Evolutionary conservation across 1,140 invertebrate species (phyloP).

Genomic region (Aphidius gifuensis): DNA sequence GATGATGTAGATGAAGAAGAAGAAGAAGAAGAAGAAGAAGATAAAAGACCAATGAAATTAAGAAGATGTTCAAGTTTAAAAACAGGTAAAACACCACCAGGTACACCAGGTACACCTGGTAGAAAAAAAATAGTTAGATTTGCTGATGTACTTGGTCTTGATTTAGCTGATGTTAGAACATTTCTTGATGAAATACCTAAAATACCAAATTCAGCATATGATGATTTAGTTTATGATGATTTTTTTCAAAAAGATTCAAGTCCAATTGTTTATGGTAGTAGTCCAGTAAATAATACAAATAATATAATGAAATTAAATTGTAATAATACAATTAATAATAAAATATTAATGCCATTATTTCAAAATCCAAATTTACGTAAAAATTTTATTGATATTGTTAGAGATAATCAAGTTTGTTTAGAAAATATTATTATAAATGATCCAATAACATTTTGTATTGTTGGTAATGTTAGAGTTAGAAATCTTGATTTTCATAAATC

Average conservation of each 20-base stretch:
- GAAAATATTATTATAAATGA: slow-evolving; percentile 80
- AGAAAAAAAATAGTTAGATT: slow-evolving; percentile 94
- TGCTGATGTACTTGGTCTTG: slow-evolving; percentile 89
- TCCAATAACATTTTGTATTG: slow-evolving; percentile 70
- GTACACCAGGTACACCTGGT: slow-evolving; percentile 81
- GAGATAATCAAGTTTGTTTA: slow-evolving; percentile 72
- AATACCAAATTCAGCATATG: slow-evolving; percentile 81
- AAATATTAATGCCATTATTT: slow-evolving; percentile 72
- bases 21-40: slow-evolving; percentile 44
- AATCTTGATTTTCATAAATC: slow-evolving; percentile 91
- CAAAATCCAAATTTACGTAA: slow-evolving; percentile 73
- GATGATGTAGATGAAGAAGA: slow-evolving; percentile 37
- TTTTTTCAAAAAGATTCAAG: slow-evolving; percentile 43
- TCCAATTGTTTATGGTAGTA: slow-evolving; percentile 30
- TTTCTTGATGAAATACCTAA: slow-evolving; percentile 87
- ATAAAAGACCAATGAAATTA: slow-evolving; percentile 62
- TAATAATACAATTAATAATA: slow-evolving; percentile 51
- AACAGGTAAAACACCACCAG: slow-evolving; percentile 86
- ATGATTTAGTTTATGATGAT: slow-evolving; percentile 64
- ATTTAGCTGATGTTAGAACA: slow-evolving; percentile 86
- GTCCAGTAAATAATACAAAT: slow-evolving; percentile 18
- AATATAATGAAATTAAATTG: not conserved
- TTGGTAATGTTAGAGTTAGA: slow-evolving; percentile 80
- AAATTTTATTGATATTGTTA: slow-evolving; percentile 76
- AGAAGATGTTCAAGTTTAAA: slow-evolving; percentile 83